phyloP scores from a whole-genome alignment of 2,113 vertebrate species.

The Mus musculus region GRCm39 chr8:73016001-73016500 shows the following conservation, averaged over 20 bases:
- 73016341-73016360: neutral
- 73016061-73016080: too few relatives aligned
- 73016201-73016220: neutral
- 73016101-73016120: neutral
- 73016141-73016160: neutral
- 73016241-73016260: too few relatives aligned
- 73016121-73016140: neutral
- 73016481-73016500: neutral
- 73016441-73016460: neutral
- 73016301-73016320: accelerated
- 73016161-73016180: neutral
- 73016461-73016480: neutral
- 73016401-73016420: too few relatives aligned
- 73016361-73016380: accelerated
- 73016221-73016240: neutral
- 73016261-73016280: neutral
- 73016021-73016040: neutral
- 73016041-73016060: neutral
- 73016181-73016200: too few relatives aligned
- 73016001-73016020: neutral
- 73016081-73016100: neutral
- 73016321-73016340: accelerated
- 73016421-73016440: neutral
- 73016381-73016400: too few relatives aligned
- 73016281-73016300: neutral